Base-by-base conservation (phyloP, 2,113 vertebrate genomes). In the Hipposideros armiger region DNA sequence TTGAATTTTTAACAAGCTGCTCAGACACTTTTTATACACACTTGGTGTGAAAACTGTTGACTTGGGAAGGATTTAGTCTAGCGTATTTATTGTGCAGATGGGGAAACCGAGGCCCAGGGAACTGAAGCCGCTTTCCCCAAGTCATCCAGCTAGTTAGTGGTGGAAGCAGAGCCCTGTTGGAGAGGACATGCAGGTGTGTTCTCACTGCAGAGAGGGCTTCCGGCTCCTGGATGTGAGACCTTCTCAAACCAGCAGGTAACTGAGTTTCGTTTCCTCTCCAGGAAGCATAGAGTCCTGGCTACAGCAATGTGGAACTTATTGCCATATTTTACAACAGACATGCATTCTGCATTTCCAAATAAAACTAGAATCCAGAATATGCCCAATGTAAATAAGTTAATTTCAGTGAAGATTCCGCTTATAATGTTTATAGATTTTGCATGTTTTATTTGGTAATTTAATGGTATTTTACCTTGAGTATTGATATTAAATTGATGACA, bases 321-420 rank as follows among this genome's bases (percentile, higher is more conserved):
- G 92, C 90, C 80, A 54, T 93, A 73, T 95, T 95, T 92, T 87
- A 97, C 92, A 96, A 82, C 70, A 95, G 76, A 76, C 50, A 58
- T 64, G 76, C 95, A 90, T 90, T 72, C 72, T 62, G 20, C 82
- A 81, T 94, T 97, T 91, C 87, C 81, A 88, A 77, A 82, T 92
- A 82, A 93, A 95, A 93, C 64, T 73, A n/a, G 72, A 86, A 80
- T n/a, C 84, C 7, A 3, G 47, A 73, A 88, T 64, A 56, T 86
- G 87, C 85, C 81, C 81, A 88, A n/a, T 78, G 50, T 95, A 95
- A 93, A 90, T 28, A 93, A 96, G 92, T 95, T 94, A 85, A 92
- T 91, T 95, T 87, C 92, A 96, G 73, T 32, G 17, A 95, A 64
- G 54, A 7, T 40, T 73, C 95, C 89, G 67, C 58, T 73, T 86